A percentile compares a stretch with the other conserved stretches of the same genome.
Conservation (phyloP, 2,113 vertebrate species). For the Bos javanicus region DNA sequence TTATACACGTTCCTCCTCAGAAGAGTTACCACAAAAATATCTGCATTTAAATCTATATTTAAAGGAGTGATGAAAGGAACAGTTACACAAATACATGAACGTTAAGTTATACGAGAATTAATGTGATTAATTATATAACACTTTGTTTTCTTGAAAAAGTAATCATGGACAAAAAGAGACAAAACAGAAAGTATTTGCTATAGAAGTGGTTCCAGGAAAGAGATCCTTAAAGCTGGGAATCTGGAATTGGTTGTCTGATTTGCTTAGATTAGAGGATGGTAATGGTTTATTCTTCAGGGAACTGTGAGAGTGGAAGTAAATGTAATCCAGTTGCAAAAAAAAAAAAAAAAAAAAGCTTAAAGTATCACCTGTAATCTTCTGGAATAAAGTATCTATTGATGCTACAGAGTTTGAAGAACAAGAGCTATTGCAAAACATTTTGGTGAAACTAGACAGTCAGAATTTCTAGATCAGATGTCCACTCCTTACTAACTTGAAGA, state of each 20-base stretch:
- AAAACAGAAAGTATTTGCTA: not conserved
- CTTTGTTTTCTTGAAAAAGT: not conserved
- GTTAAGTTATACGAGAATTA: not conserved
- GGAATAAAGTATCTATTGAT: not conserved
- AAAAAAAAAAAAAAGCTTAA: not conserved
- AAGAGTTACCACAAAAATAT: not conserved
- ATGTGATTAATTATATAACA: not conserved
- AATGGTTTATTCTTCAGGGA: not conserved
- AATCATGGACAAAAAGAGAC: not conserved
- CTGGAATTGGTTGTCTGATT: not conserved
- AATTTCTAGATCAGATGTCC: not conserved
- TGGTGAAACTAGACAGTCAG: not conserved
- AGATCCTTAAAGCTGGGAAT: not conserved
- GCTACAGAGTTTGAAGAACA: not conserved
- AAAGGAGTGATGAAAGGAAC: not conserved
- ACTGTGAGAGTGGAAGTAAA: not conserved
- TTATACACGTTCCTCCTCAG: not conserved
- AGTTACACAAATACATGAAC: not conserved
- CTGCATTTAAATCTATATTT: not conserved
- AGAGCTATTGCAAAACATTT: not conserved
- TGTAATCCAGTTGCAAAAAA: not conserved
- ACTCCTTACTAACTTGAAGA: not conserved
- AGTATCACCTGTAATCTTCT: not conserved
- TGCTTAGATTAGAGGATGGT: not conserved
- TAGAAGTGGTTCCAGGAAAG: not conserved